Conservation (phyloP, 1,140 invertebrate genomes). For the Lasioglossum albipes region DNA sequence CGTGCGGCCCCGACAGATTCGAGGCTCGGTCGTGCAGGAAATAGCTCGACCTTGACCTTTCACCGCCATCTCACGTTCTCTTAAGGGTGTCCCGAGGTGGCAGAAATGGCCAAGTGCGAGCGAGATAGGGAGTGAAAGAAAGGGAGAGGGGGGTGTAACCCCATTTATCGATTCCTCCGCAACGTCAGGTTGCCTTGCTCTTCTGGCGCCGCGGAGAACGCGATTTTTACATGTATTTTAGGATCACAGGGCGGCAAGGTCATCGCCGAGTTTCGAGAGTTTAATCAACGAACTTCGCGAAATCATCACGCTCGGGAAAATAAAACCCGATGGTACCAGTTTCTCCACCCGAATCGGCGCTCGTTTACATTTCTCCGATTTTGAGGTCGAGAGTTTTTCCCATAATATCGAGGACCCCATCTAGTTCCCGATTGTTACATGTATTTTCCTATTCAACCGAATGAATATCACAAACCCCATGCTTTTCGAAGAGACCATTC, state of each 20-base stretch:
- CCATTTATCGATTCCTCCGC: conserved; percentile 56
- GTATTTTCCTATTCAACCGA: too few species aligned
- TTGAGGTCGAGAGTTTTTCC: too few species aligned
- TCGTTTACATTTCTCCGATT: too few species aligned
- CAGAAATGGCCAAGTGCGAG: conserved; percentile 43
- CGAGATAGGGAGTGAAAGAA: neutral
- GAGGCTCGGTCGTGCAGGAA: conserved; percentile 71
- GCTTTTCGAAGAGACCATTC: too few species aligned
- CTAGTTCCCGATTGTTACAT: too few species aligned
- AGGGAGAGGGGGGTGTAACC: conserved; percentile 16
- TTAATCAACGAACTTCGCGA: conserved; percentile 1
- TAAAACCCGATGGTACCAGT: too few species aligned
- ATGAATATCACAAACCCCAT: too few species aligned
- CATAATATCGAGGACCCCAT: too few species aligned
- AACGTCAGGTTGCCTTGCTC: conserved; percentile 7
- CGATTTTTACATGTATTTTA: conserved; percentile 29
- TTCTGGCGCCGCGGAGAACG: neutral
- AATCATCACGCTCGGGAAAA: neutral
- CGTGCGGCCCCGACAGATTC: conserved; percentile 53
- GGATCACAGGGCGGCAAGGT: conserved; percentile 2
- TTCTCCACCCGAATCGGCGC: too few species aligned
- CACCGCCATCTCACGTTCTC: conserved; percentile 66
- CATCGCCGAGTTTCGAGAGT: neutral
- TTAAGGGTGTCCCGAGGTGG: conserved; percentile 65
- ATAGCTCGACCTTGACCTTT: conserved; percentile 77